Evolutionary conservation across 2,113 vertebrate species (phyloP).

Genomic region (Columba janthina): DNA sequence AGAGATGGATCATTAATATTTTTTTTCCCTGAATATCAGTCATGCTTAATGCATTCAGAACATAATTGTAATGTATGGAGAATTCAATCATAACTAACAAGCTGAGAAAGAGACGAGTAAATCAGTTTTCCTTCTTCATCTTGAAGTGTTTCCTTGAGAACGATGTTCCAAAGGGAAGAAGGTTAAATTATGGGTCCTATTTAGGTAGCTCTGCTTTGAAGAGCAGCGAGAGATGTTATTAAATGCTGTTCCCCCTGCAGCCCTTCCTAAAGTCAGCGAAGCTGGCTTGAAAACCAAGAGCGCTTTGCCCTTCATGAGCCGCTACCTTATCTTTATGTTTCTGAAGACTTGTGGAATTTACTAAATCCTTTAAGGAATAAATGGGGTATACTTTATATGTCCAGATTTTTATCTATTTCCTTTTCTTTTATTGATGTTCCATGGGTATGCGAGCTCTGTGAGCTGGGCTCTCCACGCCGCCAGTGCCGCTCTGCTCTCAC

Average conservation of each 20-base stretch:
- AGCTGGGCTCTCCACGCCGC: not conserved
- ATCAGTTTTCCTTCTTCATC: constrained; percentile 47
- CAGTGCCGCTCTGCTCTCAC: not conserved
- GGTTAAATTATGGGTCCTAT: constrained; percentile 19
- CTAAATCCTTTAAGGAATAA: constrained; percentile 39
- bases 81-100: constrained; percentile 43
- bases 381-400: not conserved
- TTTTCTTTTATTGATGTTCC: constrained; percentile 19
- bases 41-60: constrained; percentile 29
- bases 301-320: constrained; percentile 3
- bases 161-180: constrained; percentile 2
- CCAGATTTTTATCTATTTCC: constrained; percentile 2
- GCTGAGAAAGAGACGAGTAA: constrained; percentile 30
- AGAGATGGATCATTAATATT: not conserved
- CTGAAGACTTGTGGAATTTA: constrained; percentile 28
- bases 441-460: not conserved
- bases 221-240: not conserved
- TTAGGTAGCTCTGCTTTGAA: constrained; percentile 29
- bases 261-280: not conserved
- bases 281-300: not conserved
- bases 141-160: constrained; percentile 4
- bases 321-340: constrained; percentile 32
- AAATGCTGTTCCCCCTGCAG: not conserved
- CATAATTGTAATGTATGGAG: constrained; percentile 28
- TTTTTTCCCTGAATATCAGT: constrained; percentile 9